A percentile compares a stretch with the other conserved stretches of the same genome.
Conservation (phyloP, 2,113 vertebrate genomes). For the Platanista minor region DNA sequence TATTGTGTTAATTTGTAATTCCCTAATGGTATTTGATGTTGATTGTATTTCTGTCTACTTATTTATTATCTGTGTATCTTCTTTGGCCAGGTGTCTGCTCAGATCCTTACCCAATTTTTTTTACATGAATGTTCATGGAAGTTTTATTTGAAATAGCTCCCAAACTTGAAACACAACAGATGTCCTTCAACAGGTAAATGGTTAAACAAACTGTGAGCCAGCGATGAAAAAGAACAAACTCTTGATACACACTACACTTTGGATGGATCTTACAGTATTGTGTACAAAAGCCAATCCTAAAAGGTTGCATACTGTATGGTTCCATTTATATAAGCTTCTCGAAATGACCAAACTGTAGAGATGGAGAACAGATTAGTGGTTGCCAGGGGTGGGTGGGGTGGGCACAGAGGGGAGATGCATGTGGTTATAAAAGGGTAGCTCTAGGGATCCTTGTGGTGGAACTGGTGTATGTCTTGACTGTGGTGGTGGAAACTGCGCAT, state of each 20-base stretch:
- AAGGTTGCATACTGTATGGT: not conserved
- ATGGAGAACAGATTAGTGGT: not conserved
- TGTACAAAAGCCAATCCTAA: not conserved
- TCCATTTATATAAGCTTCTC: not conserved
- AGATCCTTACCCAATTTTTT: too few relatives aligned
- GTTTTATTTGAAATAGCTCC: not conserved
- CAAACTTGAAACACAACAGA: not conserved
- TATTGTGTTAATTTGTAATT: too few relatives aligned
- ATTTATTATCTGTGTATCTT: too few relatives aligned
- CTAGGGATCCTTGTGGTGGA: not conserved
- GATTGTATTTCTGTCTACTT: too few relatives aligned
- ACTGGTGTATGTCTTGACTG: not conserved
- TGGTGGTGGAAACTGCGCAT: not conserved
- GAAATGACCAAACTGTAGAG: not conserved
- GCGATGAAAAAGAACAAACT: not conserved
- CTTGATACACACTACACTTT: not conserved
- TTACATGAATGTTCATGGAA: not conserved
- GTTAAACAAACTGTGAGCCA: not conserved
- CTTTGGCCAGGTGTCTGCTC: too few relatives aligned
- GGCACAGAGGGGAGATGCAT: not conserved
- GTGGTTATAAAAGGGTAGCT: not conserved
- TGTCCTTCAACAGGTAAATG: not conserved
- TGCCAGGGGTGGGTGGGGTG: not conserved
- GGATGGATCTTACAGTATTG: not conserved
- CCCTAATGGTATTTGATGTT: too few relatives aligned